Conservation (phyloP, 1,140 invertebrate species). For the Drosophila carrolli region DNA sequence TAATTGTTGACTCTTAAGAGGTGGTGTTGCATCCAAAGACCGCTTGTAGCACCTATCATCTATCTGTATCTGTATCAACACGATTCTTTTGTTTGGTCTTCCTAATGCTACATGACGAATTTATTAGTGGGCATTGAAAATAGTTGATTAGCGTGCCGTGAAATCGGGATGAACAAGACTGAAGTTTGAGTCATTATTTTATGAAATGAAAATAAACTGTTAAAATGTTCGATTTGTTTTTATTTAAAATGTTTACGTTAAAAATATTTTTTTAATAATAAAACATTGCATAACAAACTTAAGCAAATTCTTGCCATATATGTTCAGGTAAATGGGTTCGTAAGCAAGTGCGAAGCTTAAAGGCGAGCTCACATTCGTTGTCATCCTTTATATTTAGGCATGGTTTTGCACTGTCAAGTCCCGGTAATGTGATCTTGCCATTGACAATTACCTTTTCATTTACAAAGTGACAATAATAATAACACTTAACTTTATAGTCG, state of each 20-base stretch:
- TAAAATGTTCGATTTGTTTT: background rate
- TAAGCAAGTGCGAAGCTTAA: background rate
- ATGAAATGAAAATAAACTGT: background rate
- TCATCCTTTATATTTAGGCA: background rate
- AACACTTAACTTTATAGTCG: background rate
- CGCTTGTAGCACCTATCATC: slow-evolving; percentile 14
- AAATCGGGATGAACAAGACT: slow-evolving; percentile 7
- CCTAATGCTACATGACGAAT: slow-evolving; percentile 69
- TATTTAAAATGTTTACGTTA: background rate
- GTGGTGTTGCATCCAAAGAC: slow-evolving; percentile 30
- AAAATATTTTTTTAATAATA: no score
- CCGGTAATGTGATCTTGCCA: background rate
- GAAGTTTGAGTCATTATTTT: background rate
- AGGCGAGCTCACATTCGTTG: background rate
- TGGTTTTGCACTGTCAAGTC: background rate
- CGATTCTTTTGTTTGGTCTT: slow-evolving; percentile 19
- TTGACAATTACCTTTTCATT: background rate
- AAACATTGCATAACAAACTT: background rate
- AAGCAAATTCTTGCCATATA: background rate
- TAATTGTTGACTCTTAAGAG: slow-evolving; percentile 45
- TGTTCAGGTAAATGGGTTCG: background rate
- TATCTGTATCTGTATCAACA: slow-evolving; percentile 36
- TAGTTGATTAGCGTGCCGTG: slow-evolving; percentile 51
- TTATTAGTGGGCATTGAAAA: slow-evolving; percentile 73
- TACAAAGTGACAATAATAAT: background rate